phyloP scores from a whole-genome alignment of 2,797 vertebrate species.

The Schizothorax lantsangensis region DNA sequence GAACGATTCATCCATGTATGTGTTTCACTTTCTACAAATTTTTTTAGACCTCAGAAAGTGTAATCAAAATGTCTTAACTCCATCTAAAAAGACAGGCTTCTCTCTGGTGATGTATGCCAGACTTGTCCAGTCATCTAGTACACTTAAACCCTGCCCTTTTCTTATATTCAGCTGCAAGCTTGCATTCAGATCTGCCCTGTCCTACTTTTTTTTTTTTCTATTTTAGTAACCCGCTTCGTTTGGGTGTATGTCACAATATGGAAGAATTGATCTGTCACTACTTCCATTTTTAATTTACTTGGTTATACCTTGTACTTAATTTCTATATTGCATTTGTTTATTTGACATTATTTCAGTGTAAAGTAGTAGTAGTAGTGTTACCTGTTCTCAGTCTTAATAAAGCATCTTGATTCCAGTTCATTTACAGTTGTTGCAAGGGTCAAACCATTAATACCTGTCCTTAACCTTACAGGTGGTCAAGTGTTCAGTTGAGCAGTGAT shows the following conservation, averaged over 20 bases:
- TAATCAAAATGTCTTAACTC: not conserved
- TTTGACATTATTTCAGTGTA: not conserved
- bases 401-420: not conserved
- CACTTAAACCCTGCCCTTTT: not conserved
- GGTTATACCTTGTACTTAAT: not conserved
- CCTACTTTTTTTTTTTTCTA: not conserved
- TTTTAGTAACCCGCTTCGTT: not conserved
- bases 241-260: not conserved
- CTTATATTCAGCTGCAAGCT: not conserved
- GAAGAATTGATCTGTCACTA: not conserved
- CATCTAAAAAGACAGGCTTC: not conserved
- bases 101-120: not conserved
- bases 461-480: constrained; percentile 21
- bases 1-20: not conserved
- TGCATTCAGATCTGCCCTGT: not conserved
- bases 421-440: constrained; percentile 20
- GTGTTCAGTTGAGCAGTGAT: not conserved
- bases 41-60: not conserved
- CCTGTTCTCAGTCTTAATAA: not conserved
- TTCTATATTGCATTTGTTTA: not conserved
- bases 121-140: not conserved
- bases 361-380: too few species aligned
- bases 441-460: constrained; percentile 16
- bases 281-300: not conserved
- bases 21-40: not conserved